Evolutionary conservation across 2,888 invertebrate genomes (phyloP).

Genomic region (Mythimna pallens): DNA sequence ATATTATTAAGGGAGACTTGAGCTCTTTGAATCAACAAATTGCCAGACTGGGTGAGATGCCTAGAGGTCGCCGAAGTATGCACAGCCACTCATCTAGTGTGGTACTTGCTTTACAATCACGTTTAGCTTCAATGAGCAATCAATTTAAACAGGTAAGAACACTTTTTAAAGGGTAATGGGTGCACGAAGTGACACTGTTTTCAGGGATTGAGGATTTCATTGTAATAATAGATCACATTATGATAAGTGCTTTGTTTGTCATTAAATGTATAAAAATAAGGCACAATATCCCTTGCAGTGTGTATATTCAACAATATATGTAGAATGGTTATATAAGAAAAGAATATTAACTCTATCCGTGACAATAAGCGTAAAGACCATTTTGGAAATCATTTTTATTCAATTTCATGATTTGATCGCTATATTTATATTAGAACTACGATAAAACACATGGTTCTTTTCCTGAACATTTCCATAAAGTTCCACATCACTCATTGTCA

Average conservation of each 20-base stretch:
- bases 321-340: no score
- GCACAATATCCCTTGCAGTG: no score
- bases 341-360: no score
- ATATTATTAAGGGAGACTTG: constrained; percentile 99
- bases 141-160: constrained; percentile 96
- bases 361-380: no score
- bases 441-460: no score
- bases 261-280: no score
- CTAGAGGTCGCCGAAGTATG: constrained; percentile 95
- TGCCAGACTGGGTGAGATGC: constrained; percentile 96
- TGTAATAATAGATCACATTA: neutral
- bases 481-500: no score
- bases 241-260: neutral
- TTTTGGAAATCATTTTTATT: no score
- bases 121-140: constrained; percentile 98
- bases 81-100: constrained; percentile 98
- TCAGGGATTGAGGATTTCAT: neutral
- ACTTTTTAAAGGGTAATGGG: neutral
- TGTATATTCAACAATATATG: no score
- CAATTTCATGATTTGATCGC: no score
- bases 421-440: no score
- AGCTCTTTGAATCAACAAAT: constrained; percentile 99
- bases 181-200: neutral
- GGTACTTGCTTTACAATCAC: constrained; percentile 97
- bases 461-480: no score